Evolutionary conservation across 2,797 vertebrate species (phyloP).

Genomic region (Gobio occitaniae): DNA sequence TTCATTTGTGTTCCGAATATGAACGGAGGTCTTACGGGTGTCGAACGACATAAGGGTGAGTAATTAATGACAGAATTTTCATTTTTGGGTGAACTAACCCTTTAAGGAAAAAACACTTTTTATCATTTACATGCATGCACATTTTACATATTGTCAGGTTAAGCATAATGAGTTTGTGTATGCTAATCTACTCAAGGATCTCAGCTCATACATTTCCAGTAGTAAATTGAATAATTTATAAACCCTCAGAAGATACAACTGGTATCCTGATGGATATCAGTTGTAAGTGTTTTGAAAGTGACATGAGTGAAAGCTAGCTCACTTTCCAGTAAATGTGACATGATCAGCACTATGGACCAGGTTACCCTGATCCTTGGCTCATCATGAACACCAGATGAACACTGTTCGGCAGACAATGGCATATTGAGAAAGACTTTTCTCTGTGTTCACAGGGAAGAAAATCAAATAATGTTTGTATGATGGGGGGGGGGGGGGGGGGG

Average conservation of each 20-base stretch:
- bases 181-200: neutral
- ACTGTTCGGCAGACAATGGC: neutral
- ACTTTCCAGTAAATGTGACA: slow-evolving; percentile 12
- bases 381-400: neutral
- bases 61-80: too few relatives aligned
- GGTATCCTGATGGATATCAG: neutral
- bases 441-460: neutral
- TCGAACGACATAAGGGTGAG: too few relatives aligned
- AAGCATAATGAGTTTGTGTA: neutral
- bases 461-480: neutral
- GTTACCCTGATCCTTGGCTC: slow-evolving; percentile 31
- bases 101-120: neutral
- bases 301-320: neutral
- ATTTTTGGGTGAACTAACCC: too few relatives aligned
- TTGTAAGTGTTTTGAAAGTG: neutral
- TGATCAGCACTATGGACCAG: neutral
- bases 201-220: neutral
- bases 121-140: neutral
- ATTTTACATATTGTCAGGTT: neutral
- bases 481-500: too few relatives aligned
- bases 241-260: neutral
- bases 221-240: neutral
- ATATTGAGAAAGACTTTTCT: neutral
- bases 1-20: too few relatives aligned
- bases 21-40: too few relatives aligned